Conservation (phyloP, 2,113 vertebrate species). For the Phrynosoma blainvillii region DNA sequence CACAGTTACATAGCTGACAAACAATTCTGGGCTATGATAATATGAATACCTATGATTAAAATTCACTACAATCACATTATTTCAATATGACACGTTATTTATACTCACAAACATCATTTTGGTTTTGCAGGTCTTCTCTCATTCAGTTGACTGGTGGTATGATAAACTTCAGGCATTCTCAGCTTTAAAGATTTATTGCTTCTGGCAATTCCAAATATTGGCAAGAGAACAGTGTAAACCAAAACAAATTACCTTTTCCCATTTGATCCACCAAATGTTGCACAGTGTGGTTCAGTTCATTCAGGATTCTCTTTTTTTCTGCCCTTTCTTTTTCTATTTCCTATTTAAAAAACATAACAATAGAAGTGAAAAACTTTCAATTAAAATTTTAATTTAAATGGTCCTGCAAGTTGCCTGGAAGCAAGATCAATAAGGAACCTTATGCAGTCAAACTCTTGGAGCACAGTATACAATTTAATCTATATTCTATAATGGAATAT, state of each 20-base stretch:
- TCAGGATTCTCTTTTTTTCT: constrained; percentile 75
- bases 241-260: constrained; percentile 82
- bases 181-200: neutral
- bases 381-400: neutral
- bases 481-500: neutral
- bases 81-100: neutral
- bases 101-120: neutral
- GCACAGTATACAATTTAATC: neutral
- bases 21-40: too few species aligned
- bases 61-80: neutral
- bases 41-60: neutral
- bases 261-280: constrained; percentile 83
- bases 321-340: constrained; percentile 79
- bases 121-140: neutral
- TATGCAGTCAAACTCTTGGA: neutral
- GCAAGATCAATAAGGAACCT: neutral
- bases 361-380: neutral
- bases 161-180: neutral
- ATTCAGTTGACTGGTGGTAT: neutral
- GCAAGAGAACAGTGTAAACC: neutral
- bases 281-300: constrained; percentile 78
- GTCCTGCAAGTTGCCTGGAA: neutral
- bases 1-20: too few species aligned
- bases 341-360: constrained; percentile 70
- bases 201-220: neutral